Percentiles rank a stretch among this genome's conserved stretches.
phyloP scores from a whole-genome alignment of 2,113 vertebrate species.

The Notiomystis cincta region DNA sequence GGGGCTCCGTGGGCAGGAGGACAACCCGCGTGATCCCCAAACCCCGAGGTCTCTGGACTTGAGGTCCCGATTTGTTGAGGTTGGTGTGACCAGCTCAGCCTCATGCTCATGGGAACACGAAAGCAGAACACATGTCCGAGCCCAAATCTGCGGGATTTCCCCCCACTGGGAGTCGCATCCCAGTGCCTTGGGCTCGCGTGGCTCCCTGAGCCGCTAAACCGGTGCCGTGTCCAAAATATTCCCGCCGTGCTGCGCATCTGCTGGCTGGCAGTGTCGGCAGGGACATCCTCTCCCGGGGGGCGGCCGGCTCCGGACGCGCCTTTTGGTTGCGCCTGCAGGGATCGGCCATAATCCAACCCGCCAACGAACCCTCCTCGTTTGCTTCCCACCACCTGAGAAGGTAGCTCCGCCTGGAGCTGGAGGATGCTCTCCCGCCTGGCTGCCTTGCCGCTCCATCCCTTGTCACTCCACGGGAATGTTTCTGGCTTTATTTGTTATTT shows the following conservation, averaged over 20 bases:
- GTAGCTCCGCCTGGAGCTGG: not conserved
- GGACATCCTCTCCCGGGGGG: not conserved
- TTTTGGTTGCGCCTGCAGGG: rapidly evolving
- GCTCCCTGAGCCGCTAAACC: not conserved
- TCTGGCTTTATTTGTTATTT: not conserved
- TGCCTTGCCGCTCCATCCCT: not conserved
- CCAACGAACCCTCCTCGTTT: not conserved
- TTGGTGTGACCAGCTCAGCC: not conserved
- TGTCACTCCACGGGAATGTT: not conserved
- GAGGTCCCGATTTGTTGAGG: not conserved
- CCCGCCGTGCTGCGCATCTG: not conserved
- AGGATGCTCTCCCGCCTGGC: not conserved
- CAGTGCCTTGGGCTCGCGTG: rapidly evolving
- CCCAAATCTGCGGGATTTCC: rapidly evolving
- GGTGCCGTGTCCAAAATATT: not conserved
- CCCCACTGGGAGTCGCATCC: rapidly evolving
- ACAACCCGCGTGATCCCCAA: rapidly evolving
- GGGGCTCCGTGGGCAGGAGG: not conserved
- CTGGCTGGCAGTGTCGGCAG: not conserved
- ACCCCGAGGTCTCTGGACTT: rapidly evolving
- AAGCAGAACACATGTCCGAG: rapidly evolving
- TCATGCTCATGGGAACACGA: rapidly evolving
- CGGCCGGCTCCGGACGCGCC: not conserved
- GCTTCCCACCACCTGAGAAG: not conserved
- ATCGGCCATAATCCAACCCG: not conserved